Evolutionary conservation across 2,888 invertebrate species (phyloP), one percentile per base, ranked within the genome.

Genomic region (Neocrepidodera transversa): DNA sequence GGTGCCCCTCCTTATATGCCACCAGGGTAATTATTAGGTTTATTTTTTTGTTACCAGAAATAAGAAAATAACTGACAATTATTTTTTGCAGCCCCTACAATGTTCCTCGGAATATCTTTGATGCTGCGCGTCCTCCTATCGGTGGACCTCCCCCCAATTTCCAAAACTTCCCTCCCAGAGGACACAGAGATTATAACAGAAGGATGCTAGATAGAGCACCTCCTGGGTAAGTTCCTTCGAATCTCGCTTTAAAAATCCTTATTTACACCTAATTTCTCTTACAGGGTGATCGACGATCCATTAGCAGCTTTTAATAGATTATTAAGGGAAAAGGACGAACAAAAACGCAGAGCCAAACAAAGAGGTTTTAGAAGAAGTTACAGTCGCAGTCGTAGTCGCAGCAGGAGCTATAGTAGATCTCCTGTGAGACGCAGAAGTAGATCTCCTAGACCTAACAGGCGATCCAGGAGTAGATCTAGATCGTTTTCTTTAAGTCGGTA

Each of bases 291-390:
- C 67, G 92, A 92, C 73, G 93, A 94, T 80, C 92, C 93, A 2
- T 79, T 93, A 70, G 92, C 92, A 77, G 92, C 92, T 51, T 94
- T 94, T 78, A 90, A 93, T 78, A 85, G 92, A 66, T 90, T 93
- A 83, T 84, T 94, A 73, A 85, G 91, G 65, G 93, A 93, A 78
- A 93, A 93, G 78, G 91, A 91, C 78, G 88, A 88, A 79, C 82
- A 87, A 40, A 87, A 88, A 64, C 82, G 86, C 68, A 82, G 87
- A 52, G 76, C 76, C 1, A 83, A 85, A 54, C 84, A 86, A 68
- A 82, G 84, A 58, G 84, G 85, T 71, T 85, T 88, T 52, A 83
- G 88, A 60, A 78, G 81, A 16, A 84, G 78, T 71, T 82, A 80
- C 67, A 84, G 83, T 65, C 80, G 76, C 26, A 82, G 81, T 58